These are phyloP conservation scores for Pelusios castaneus DNA, from an alignment of 2,113 vertebrate genomes.

Conservation along the genomic window DNA sequence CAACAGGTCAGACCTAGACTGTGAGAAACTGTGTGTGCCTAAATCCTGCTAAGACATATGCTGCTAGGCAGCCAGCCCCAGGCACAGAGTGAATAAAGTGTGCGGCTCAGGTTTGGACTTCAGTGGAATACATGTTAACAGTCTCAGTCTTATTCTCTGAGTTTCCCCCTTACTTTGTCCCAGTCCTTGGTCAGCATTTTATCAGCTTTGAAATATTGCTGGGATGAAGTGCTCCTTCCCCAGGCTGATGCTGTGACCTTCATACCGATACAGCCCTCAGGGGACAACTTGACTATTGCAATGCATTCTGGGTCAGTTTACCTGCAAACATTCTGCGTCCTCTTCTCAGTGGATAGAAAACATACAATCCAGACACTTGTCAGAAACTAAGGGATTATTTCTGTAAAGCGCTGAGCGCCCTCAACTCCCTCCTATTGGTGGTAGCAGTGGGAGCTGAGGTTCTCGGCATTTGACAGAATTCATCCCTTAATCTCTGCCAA, in stretches of 20 bases:
- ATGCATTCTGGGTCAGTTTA: background rate
- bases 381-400: background rate
- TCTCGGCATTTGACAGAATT: background rate
- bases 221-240: background rate
- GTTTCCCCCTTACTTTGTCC: background rate
- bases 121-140: conserved; percentile 7
- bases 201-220: background rate
- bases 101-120: conserved; percentile 17
- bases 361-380: accelerated
- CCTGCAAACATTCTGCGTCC: background rate
- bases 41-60: conserved; percentile 9
- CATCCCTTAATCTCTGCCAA: background rate
- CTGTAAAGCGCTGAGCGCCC: background rate
- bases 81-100: background rate
- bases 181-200: background rate
- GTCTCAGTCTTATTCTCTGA: background rate
- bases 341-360: background rate
- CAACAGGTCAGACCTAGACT: background rate
- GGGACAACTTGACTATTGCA: background rate
- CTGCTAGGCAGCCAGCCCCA: conserved; percentile 35
- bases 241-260: background rate
- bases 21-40: conserved; percentile 14
- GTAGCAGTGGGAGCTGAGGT: background rate
- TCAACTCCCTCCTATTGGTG: background rate
- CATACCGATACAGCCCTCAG: background rate